phyloP scores from a whole-genome alignment of 2,888 invertebrate species.

The Trisateles emortualis region DNA sequence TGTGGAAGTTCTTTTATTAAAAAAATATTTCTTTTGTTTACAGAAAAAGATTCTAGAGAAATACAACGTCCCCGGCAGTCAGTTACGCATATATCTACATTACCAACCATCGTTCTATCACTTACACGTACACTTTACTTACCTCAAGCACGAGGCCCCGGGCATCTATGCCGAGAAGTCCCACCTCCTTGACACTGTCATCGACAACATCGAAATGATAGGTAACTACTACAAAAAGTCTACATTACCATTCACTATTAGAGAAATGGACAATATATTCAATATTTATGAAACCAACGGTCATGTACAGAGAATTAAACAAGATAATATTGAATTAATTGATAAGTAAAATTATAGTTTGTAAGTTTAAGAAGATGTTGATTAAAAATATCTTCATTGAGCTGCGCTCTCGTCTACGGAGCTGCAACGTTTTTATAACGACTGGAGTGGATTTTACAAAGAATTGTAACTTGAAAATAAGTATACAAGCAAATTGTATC shows the following conservation, averaged over 20 bases:
- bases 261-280: slow-evolving; percentile 92
- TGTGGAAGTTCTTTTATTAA: neutral
- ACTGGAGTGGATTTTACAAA: slow-evolving; percentile 76
- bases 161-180: slow-evolving; percentile 95
- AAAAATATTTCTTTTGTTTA: slow-evolving; percentile 51
- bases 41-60: slow-evolving; percentile 92
- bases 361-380: slow-evolving; percentile 69
- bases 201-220: slow-evolving; percentile 94
- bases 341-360: slow-evolving; percentile 46
- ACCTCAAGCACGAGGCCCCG: slow-evolving; percentile 92
- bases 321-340: slow-evolving; percentile 61
- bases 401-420: slow-evolving; percentile 86
- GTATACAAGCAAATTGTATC: slow-evolving; percentile 78
- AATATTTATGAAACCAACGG: slow-evolving; percentile 88
- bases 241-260: slow-evolving; percentile 92
- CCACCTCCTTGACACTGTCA: slow-evolving; percentile 95
- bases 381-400: slow-evolving; percentile 86
- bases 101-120: slow-evolving; percentile 99
- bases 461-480: slow-evolving; percentile 79
- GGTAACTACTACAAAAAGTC: slow-evolving; percentile 94
- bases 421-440: slow-evolving; percentile 87
- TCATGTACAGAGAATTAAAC: slow-evolving; percentile 76
- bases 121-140: slow-evolving; percentile 97
- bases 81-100: slow-evolving; percentile 95
- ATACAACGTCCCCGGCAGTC: slow-evolving; percentile 90